Evolutionary conservation across 2,888 invertebrate genomes (phyloP).

Genomic region (Xestia rhomboidea): DNA sequence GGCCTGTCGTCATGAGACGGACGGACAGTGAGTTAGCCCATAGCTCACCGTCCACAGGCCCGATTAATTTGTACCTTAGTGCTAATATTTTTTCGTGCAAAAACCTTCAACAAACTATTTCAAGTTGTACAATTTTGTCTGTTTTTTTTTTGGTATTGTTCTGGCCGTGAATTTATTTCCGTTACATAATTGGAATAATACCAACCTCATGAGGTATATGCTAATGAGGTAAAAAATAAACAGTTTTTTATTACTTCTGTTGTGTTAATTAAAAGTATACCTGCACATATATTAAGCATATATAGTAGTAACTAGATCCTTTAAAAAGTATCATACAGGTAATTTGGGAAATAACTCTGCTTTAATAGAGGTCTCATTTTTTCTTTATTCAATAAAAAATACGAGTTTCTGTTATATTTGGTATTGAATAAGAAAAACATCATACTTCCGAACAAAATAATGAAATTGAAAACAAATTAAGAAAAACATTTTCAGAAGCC

Average conservation of each 20-base stretch:
- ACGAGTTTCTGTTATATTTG: no score
- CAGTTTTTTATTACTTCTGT: not conserved
- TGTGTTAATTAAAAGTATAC: not conserved
- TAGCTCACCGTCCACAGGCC: no score
- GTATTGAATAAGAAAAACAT: no score
- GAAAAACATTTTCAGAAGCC: not conserved
- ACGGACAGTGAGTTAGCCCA: no score
- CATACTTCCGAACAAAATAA: not conserved
- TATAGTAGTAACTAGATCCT: not conserved
- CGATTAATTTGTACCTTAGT: no score
- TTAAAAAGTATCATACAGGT: not conserved
- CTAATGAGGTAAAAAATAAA: not conserved
- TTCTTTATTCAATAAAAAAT: no score
- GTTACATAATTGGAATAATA: not conserved
- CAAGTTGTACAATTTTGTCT: not conserved
- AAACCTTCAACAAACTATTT: no score
- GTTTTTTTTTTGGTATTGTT: not conserved
- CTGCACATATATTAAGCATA: no score
- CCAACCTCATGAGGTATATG: not conserved
- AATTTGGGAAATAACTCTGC: not conserved
- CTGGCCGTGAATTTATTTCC: slow-evolving; percentile 1
- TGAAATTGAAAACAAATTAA: not conserved
- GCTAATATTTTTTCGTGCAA: no score
- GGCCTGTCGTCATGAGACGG: no score
- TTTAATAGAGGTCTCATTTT: no score